phyloP scores from a whole-genome alignment of 2,113 vertebrate genomes.

The Zosterops pallidus region DNA sequence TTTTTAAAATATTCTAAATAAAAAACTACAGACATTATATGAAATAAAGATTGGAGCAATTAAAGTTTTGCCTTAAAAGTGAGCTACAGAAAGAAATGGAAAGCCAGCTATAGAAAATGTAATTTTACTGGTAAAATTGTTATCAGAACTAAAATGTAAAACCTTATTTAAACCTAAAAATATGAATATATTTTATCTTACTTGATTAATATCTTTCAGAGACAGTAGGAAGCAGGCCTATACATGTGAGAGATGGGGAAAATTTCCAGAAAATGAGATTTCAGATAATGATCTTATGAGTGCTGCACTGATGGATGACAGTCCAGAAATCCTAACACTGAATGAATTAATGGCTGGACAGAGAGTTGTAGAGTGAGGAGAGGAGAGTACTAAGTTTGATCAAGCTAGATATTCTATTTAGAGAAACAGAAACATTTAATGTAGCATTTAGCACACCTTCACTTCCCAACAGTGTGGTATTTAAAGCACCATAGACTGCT shows the following conservation, averaged over 20 bases:
- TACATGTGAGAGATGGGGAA: neutral
- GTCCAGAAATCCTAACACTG: neutral
- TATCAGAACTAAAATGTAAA: neutral
- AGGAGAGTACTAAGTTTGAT: neutral
- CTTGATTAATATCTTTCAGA: neutral
- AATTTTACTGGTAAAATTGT: neutral
- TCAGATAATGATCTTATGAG: neutral
- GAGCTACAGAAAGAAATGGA: neutral
- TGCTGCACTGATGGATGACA: neutral
- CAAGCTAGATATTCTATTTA: neutral
- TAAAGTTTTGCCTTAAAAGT: neutral
- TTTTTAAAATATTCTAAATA: neutral
- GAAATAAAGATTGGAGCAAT: neutral
- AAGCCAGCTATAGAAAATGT: neutral
- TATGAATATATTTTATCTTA: neutral
- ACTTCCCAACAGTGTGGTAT: neutral
- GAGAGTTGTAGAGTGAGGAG: neutral
- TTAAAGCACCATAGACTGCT: neutral
- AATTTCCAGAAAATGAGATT: neutral
- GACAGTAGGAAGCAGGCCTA: neutral
- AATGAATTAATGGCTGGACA: neutral
- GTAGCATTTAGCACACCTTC: neutral
- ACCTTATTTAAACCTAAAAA: neutral
- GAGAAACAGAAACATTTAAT: neutral
- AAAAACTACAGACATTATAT: neutral